Base-by-base conservation (phyloP, 92 coral and sea anemone species). In the Porites lobata region DNA sequence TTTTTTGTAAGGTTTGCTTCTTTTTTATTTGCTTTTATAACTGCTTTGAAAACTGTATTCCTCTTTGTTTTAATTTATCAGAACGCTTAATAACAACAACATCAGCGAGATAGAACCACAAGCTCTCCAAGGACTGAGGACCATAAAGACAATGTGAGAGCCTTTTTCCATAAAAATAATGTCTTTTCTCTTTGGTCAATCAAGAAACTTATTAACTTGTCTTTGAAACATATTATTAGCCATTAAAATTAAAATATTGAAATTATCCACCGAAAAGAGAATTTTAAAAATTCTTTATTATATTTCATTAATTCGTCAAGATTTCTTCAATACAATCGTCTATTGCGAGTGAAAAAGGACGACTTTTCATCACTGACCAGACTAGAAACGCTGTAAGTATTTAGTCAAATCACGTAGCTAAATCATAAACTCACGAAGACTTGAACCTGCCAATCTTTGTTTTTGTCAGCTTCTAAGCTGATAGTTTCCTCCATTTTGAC, bases 271-370 rank as follows among this genome's bases (percentile, higher is more conserved):
- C 17, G 17, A 63, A 14, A n/a, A 15, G 13, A 9, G 3, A 65
- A 19, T n/a, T 1, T 65, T 21, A 4, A 65, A 3, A 65, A 8
- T 19, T 20, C 29, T 65, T 65, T 8, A 9, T 56, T 10, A 56
- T 56, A 10, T 56, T 7, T 57, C n/a, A 4, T 9, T 52, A 12
- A 71, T 71, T 57, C 15, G 8, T 70, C 9, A 56, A 82, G 87
- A 72, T 82, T 82, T 71, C 70, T 82, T 21, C 87, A 82, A 12
- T 72, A 82, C 68, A 82, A 82, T 29, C 64, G 78, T 14, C 80
- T 82, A 50, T 18, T 8, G 21, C 52, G 68, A 73, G 68, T 82
- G 77, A 82, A 71, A 15, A 62, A 56, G 43, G 80, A 56, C 1
- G 87, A 72, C 5, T 82, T 82, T 22, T 14, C 26, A n/a, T 56